phyloP scores from a whole-genome alignment of 2,113 vertebrate species.

The Seriola rivoliana region DNA sequence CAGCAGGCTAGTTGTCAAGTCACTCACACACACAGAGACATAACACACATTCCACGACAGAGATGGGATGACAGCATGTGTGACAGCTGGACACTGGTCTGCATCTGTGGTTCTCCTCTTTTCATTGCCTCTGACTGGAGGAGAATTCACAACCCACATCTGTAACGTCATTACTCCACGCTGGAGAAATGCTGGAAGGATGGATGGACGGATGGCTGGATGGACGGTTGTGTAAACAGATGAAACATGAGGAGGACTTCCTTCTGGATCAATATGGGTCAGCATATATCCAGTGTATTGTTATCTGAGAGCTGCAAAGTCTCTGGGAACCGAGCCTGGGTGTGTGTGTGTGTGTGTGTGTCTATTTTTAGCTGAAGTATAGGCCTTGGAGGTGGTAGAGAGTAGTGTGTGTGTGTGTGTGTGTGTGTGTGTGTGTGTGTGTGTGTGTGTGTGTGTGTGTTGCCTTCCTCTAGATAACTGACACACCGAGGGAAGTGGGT shows the following conservation, averaged over 20 bases:
- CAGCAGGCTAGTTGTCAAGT: background rate
- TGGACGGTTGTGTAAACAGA: conserved; percentile 43
- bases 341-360: conserved; percentile 12
- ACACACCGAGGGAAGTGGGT: conserved; percentile 77
- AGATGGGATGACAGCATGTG: conserved; percentile 12
- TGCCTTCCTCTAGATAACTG: conserved; percentile 62
- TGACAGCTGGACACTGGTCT: conserved; percentile 44
- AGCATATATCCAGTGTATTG: conserved; percentile 40
- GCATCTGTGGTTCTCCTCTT: conserved; percentile 13
- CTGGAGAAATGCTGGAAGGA: conserved; percentile 18
- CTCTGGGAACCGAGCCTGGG: conserved; percentile 31
- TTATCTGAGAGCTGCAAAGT: conserved; percentile 61
- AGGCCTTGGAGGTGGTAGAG: conserved; percentile 56
- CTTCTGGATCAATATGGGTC: conserved; percentile 51
- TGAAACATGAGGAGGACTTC: conserved; percentile 46
- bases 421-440: conserved; percentile 26
- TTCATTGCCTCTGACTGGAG: conserved; percentile 13
- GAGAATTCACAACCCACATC: conserved; percentile 34
- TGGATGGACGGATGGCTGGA: conserved; percentile 38
- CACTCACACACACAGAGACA: conserved; percentile 1
- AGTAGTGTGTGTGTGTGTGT: conserved; percentile 18
- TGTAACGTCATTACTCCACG: conserved; percentile 40
- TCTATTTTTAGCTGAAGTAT: conserved; percentile 74
- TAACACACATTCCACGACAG: conserved; percentile 11
- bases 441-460: conserved; percentile 10